Base-by-base conservation (phyloP, 2,888 invertebrate species). In the Phortica magna region DNA sequence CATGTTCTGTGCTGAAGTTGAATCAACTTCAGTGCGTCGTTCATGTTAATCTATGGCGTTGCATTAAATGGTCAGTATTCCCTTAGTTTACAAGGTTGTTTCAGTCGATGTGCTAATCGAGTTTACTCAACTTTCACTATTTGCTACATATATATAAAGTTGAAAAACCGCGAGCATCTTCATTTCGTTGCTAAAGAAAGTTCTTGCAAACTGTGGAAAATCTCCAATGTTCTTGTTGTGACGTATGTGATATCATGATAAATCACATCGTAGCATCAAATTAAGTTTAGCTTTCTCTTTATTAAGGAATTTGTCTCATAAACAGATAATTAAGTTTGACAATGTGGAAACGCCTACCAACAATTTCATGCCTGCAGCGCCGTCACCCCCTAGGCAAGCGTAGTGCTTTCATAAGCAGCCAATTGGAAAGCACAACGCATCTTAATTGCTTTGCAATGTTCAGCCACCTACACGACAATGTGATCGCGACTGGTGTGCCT, bases 401-500 rank as follows among this genome's bases (percentile, higher is more conserved):
- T 2, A 48, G 9, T 48, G 48, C 14, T 61, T 61, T 61, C 19
- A 61, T 61, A 61, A 65, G 55, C 55, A 22, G 0, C 55, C 14
- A 22, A 48, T 14, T 70, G 22, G 31, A 53, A 71, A 71, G 10
- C 70, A 22, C 70, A 71, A 71, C 53, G 70, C 70, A 71, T 17
- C 55, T 71, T 71, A 71, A 71, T 71, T 71, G 70, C 70, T 31
- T n/a, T 31, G 53, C 19, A 55, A 71, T 71, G 70, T 71, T 71
- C 55, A 55, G 55, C 70, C 70, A 71, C 70, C 70, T 55, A 71
- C 70, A 71, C 70, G 12, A 17, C 68, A 17, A 65, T 12, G 39
- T 12, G 65, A 12, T 3, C 9, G 41, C 61, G 9, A 61, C 22
- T 4, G 7, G 7, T 17, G 22, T 59, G 10, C 4, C 65, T 10